Evolutionary conservation across 2,797 vertebrate species (phyloP), one percentile per base, ranked within the genome.

Genomic region (Paratrypauchen microcephalus): DNA sequence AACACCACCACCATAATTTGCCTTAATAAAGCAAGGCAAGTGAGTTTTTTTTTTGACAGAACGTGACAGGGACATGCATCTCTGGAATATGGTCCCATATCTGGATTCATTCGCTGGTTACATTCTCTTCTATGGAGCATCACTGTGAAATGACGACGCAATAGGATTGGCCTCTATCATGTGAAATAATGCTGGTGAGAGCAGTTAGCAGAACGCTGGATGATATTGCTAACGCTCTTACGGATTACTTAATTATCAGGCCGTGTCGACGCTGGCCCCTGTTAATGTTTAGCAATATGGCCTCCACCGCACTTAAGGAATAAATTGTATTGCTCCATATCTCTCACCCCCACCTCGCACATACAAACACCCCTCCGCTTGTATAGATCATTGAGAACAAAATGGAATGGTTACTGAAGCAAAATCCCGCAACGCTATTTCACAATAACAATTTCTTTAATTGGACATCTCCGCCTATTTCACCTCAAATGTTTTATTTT

Each of bases 241-340:
- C 91, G 90, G 91, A 92, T 93, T 92, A 92, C 92, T 93, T 93
- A 93, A 94, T 93, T 94, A 93, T 92, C 89, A 83, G 87, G 78
- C 88, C 82, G 86, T 91, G 92, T 88, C 81, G 87, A 88, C 85
- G 82, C 87, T 93, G 83, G 83, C 85, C 87, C 89, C 77, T 84
- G 86, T 92, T 93, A 93, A 94, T 92, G 91, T 90, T 80, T 83
- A 89, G 83, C 87, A 90, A 92, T 91, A 89, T 86, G 77, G 90
- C 88, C 89, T 89, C 89, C 89, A 89, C 90, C 88, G 92, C 88
- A 89, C 91, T 91, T 92, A 93, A 91, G 83, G 88, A 91, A 92
- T 88, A 91, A 91, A 94, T 92, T 92, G 91, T 88, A 94, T 91
- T 91, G 86, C 91, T 87, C 77, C 78, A 89, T 91, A 86, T 91